Conservation (phyloP, 2,113 vertebrate species). For the Pseudopodoces humilis region DNA sequence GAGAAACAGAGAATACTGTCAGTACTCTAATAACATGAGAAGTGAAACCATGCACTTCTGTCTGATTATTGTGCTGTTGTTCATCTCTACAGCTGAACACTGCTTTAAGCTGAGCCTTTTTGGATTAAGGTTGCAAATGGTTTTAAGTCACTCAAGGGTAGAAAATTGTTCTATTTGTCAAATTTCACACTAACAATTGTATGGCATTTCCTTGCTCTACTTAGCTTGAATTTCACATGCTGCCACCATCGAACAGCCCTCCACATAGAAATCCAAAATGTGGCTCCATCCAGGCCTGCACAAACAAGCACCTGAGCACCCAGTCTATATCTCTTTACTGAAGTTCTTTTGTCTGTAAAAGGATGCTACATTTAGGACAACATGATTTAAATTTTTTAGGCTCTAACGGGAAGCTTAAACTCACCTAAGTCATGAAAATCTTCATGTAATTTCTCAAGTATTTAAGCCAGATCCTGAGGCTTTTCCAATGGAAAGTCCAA, state of each 20-base stretch:
- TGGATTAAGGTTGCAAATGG: slow-evolving; percentile 11
- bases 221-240: background rate
- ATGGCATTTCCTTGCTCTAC: background rate
- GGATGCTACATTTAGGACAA: background rate
- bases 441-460: background rate
- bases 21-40: background rate
- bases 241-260: background rate
- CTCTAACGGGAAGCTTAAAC: background rate
- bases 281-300: background rate
- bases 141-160: slow-evolving; percentile 15
- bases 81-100: background rate
- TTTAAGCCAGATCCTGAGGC: background rate
- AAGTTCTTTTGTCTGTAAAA: background rate
- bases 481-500: background rate
- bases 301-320: background rate
- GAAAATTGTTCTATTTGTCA: slow-evolving; percentile 26
- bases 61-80: background rate
- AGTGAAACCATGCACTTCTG: background rate
- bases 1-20: background rate
- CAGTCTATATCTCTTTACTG: background rate
- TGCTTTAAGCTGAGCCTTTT: slow-evolving; percentile 2
- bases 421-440: background rate
- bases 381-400: background rate
- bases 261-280: background rate
- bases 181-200: slow-evolving; percentile 22